Percentiles rank a stretch among this genome's conserved stretches.
Conservation (phyloP, 2,888 invertebrate species). For the Octodonta nipae region DNA sequence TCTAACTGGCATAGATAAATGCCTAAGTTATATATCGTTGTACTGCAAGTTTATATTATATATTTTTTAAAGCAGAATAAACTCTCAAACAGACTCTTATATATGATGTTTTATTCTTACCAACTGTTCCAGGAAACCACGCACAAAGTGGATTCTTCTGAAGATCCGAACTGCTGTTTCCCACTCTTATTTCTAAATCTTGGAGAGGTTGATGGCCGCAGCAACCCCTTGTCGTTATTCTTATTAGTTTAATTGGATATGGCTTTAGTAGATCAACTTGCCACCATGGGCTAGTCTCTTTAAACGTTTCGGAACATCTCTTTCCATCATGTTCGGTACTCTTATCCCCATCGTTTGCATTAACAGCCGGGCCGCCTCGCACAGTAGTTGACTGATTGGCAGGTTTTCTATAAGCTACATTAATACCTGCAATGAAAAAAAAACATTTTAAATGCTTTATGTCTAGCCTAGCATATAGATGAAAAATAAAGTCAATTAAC, state of each 20-base stretch:
- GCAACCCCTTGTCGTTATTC: conserved; percentile 73
- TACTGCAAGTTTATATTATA: no score
- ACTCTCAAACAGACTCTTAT: no score
- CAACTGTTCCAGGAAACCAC: conserved; percentile 84
- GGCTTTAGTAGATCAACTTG: conserved; percentile 73
- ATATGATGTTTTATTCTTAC: no score
- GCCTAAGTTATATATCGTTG: no score
- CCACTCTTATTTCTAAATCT: conserved; percentile 80
- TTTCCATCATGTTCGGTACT: conserved; percentile 76
- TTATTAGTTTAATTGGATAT: conserved; percentile 71
- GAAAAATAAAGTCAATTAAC: neutral
- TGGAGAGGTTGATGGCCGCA: conserved; percentile 79
- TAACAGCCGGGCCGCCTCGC: conserved; percentile 65
- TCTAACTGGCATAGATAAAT: no score
- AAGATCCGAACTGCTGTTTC: conserved; percentile 74
- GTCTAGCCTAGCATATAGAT: neutral
- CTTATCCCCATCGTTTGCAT: conserved; percentile 78
- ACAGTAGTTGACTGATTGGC: conserved; percentile 84
- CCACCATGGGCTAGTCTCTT: conserved; percentile 89
- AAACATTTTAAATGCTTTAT: conserved; percentile 6
- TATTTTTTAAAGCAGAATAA: no score
- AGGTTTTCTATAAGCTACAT: conserved; percentile 74
- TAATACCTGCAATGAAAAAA: conserved; percentile 51
- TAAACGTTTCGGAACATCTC: conserved; percentile 77
- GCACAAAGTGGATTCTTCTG: conserved; percentile 83